A percentile compares a stretch with the other conserved stretches of the same genome.
Conservation (phyloP, 2,113 vertebrate genomes). For the Onychorhynchus coronatus region DNA sequence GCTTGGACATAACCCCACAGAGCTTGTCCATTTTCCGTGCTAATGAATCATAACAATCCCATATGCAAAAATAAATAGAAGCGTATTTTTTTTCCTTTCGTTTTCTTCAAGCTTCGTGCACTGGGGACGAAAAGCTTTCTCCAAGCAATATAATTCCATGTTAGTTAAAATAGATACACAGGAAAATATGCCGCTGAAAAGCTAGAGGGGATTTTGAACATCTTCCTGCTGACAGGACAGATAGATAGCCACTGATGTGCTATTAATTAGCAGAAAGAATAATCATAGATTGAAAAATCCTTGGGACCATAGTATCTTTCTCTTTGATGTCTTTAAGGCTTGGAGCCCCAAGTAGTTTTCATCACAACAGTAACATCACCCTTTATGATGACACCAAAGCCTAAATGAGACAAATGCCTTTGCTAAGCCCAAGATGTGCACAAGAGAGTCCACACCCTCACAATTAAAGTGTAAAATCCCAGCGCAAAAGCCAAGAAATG, state of each 20-base stretch:
- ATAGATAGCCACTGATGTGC: neutral
- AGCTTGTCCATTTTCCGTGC: neutral
- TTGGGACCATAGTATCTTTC: neutral
- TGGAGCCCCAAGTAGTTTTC: neutral
- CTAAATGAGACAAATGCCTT: neutral
- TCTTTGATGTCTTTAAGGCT: neutral
- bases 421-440: no score
- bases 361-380: neutral
- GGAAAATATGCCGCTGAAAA: conserved; percentile 20
- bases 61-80: conserved; percentile 1
- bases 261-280: conserved; percentile 20
- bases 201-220: neutral
- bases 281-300: neutral
- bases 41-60: conserved; percentile 1
- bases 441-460: neutral
- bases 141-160: neutral
- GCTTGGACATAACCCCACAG: neutral
- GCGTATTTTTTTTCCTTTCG: neutral
- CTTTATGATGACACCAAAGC: neutral
- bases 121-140: neutral
- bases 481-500: neutral
- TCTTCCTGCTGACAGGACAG: conserved; percentile 15
- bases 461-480: neutral
- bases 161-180: neutral
- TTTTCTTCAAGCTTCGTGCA: neutral